These are phyloP conservation scores for Atta texana DNA, from an alignment of 1,140 invertebrate species.

Conservation along the genomic window DNA sequence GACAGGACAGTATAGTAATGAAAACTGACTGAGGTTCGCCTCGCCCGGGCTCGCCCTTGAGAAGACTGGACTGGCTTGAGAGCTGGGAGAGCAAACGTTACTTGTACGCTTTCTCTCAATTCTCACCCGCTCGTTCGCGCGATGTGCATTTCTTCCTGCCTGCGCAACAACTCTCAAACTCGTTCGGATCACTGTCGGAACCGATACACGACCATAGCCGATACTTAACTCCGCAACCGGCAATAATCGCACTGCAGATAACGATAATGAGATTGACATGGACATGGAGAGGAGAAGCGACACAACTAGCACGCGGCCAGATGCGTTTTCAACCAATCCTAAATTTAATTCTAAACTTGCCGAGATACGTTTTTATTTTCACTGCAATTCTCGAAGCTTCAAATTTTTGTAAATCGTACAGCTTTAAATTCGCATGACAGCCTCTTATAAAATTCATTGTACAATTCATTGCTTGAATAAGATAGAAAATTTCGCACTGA, in stretches of 20 bases:
- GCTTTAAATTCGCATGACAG: not conserved
- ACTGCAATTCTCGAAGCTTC: not conserved
- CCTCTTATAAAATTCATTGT: not conserved
- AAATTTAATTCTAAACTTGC: constrained; percentile 7
- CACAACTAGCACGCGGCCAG: not conserved
- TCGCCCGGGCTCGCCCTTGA: constrained; percentile 73
- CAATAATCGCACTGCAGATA: constrained; percentile 35
- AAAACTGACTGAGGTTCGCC: constrained; percentile 37
- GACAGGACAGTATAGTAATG: not conserved
- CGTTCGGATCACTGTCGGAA: constrained; percentile 35
- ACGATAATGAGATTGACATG: not conserved
- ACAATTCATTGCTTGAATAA: not conserved
- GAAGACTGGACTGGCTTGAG: constrained; percentile 66
- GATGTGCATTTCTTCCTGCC: not conserved
- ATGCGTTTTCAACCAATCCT: not conserved
- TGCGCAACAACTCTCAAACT: not conserved
- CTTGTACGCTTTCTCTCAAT: constrained; percentile 57
- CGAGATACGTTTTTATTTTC: not conserved
- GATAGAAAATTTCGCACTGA: not conserved
- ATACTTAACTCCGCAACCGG: not conserved
- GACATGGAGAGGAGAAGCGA: not conserved
- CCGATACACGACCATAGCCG: constrained; percentile 35
- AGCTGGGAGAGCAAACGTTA: constrained; percentile 29
- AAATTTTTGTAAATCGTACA: not conserved
- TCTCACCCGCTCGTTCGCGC: not conserved